Conservation (phyloP, 2,797 vertebrate species). For the Ciconia nigra region DNA sequence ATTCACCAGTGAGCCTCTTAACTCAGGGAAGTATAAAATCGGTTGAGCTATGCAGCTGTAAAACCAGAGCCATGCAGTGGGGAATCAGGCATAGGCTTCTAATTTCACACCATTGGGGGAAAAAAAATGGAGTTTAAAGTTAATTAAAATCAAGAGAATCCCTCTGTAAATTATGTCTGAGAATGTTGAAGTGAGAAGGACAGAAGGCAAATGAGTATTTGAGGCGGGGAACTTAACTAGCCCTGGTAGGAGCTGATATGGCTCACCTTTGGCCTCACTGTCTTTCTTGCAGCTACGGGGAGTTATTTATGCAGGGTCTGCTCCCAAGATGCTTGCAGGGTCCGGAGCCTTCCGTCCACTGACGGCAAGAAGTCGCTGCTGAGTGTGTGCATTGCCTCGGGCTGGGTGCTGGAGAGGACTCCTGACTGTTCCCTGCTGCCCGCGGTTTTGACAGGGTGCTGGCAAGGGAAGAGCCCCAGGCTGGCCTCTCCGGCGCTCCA, state of each 20-base stretch:
- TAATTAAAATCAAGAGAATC: neutral
- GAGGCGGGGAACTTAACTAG: neutral
- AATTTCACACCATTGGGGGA: neutral
- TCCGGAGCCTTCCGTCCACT: neutral
- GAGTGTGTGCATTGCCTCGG: neutral
- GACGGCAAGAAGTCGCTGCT: neutral
- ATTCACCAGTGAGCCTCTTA: neutral
- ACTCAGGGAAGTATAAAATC: neutral
- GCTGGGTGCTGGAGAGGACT: neutral
- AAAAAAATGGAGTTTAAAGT: neutral
- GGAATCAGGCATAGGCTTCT: neutral
- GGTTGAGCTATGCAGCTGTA: neutral
- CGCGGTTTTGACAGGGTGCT: neutral
- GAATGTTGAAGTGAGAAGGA: neutral
- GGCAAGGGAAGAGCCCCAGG: neutral
- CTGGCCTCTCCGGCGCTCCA: accelerated
- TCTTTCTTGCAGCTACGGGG: neutral
- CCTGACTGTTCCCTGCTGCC: neutral
- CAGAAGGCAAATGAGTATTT: neutral
- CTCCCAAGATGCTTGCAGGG: neutral
- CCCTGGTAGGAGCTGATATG: neutral
- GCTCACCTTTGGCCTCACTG: neutral
- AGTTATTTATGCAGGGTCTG: neutral
- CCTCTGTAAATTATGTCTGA: neutral
- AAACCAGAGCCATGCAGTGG: neutral